Conservation (phyloP, 2,888 invertebrate genomes). For the Philonicus albiceps region DNA sequence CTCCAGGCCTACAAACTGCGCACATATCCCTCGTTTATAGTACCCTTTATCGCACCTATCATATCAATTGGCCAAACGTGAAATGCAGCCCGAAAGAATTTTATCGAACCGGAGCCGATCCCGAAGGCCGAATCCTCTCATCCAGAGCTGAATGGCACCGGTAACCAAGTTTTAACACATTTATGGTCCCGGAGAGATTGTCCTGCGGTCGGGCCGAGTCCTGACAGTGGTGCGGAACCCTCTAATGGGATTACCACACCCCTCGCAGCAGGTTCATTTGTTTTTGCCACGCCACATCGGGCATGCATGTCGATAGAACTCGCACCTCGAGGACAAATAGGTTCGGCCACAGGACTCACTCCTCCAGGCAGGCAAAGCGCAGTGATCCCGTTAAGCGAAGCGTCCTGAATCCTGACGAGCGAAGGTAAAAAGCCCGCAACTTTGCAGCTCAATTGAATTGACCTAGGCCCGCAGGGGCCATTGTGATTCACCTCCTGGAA, state of each 20-base stretch:
- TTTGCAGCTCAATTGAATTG: slow-evolving; percentile 10
- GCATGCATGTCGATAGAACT: slow-evolving; percentile 5
- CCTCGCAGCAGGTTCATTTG: slow-evolving; percentile 44
- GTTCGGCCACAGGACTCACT: background rate
- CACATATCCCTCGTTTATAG: background rate
- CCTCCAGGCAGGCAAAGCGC: background rate
- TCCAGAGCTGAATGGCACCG: background rate
- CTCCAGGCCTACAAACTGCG: background rate
- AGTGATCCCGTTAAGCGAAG: background rate
- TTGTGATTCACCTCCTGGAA: background rate
- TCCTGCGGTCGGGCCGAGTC: slow-evolving; percentile 32
- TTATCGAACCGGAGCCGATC: slow-evolving; percentile 6
- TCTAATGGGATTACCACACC: slow-evolving; percentile 58
- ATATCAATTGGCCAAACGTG: slow-evolving; percentile 20
- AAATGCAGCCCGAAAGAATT: background rate
- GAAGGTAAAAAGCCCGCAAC: background rate
- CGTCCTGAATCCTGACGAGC: background rate
- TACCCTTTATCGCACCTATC: background rate
- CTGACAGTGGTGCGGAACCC: slow-evolving; percentile 42
- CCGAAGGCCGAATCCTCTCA: background rate
- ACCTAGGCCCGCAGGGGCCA: background rate
- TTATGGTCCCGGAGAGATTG: slow-evolving; percentile 50
- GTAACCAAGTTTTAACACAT: slow-evolving; percentile 50
- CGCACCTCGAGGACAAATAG: slow-evolving; percentile 8
- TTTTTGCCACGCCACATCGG: slow-evolving; percentile 2